phyloP scores from a whole-genome alignment of 2,888 invertebrate species.

The Eurytoma californica region DNA sequence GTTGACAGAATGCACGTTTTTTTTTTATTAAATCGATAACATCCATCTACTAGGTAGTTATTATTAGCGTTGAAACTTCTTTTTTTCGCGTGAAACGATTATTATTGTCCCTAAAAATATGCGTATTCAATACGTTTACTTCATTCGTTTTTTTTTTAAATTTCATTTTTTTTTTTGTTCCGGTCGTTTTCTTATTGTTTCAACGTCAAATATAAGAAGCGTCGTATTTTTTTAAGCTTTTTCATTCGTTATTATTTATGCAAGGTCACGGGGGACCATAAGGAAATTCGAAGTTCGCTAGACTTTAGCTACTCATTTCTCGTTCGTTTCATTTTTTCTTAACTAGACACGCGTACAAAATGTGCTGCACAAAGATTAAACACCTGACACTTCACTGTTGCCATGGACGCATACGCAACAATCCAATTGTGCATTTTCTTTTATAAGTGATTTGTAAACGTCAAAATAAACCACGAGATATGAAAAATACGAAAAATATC shows the following conservation, averaged over 20 bases:
- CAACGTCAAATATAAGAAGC: conserved; percentile 26
- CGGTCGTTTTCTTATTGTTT: conserved; percentile 24
- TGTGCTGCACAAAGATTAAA: background rate
- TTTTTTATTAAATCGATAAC: conserved; percentile 15
- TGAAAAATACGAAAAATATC: too few relatives aligned
- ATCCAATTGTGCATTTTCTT: background rate
- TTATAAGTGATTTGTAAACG: background rate
- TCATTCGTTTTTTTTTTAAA: conserved; percentile 1
- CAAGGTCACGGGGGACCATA: conserved; percentile 14
- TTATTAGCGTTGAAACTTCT: conserved; percentile 25
- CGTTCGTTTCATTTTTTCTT: background rate
- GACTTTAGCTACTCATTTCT: background rate
- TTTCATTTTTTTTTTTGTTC: background rate
- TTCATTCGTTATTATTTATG: background rate
- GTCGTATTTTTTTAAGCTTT: background rate
- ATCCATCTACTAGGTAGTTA: conserved; percentile 27
- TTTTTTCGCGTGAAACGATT: conserved; percentile 45
- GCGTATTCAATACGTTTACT: conserved; percentile 39
- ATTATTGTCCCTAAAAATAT: conserved; percentile 57
- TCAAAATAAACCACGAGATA: background rate
- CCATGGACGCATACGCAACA: background rate
- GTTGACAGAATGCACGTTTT: conserved; percentile 12
- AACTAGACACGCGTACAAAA: background rate
- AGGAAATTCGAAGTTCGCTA: conserved; percentile 34
- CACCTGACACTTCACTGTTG: conserved; percentile 27